Percentiles rank a stretch among this genome's conserved stretches.
Evolutionary conservation across 2,113 vertebrate genomes (phyloP).

Genomic region (Lucifuga dentata): DNA sequence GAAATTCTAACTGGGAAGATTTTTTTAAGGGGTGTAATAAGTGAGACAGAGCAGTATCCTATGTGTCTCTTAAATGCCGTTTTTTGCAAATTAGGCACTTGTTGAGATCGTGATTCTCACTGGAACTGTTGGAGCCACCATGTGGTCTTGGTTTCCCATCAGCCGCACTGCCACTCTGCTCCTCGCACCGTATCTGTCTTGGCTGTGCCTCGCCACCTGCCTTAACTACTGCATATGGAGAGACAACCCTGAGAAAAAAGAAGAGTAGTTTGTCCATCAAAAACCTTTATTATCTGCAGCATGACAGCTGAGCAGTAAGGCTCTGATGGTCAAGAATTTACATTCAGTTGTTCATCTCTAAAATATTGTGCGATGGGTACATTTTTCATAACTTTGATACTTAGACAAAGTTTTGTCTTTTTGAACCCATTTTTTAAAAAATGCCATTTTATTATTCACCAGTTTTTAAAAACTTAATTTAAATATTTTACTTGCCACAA

Average conservation of each 20-base stretch:
- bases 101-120: slow-evolving; percentile 84
- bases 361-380: no score
- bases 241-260: slow-evolving; percentile 83
- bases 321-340: no score
- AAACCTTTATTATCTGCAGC: no score
- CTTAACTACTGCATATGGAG: slow-evolving; percentile 90
- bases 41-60: background rate
- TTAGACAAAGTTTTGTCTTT: no score
- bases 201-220: slow-evolving; percentile 87
- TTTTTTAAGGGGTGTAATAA: background rate
- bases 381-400: no score
- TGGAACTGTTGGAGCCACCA: slow-evolving; percentile 80
- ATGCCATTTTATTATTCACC: no score
- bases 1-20: background rate
- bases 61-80: background rate
- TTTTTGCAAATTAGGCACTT: slow-evolving; percentile 77
- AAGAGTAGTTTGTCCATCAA: slow-evolving; percentile 65
- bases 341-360: no score
- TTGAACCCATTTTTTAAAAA: no score
- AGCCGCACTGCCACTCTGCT: slow-evolving; percentile 86
- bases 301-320: no score
- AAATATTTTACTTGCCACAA: no score
- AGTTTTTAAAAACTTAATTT: no score
- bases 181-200: slow-evolving; percentile 89
- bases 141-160: slow-evolving; percentile 87